A percentile compares a stretch with the other conserved stretches of the same genome.
Conservation (phyloP, 2,113 vertebrate species). For the Osmerus mordax region DNA sequence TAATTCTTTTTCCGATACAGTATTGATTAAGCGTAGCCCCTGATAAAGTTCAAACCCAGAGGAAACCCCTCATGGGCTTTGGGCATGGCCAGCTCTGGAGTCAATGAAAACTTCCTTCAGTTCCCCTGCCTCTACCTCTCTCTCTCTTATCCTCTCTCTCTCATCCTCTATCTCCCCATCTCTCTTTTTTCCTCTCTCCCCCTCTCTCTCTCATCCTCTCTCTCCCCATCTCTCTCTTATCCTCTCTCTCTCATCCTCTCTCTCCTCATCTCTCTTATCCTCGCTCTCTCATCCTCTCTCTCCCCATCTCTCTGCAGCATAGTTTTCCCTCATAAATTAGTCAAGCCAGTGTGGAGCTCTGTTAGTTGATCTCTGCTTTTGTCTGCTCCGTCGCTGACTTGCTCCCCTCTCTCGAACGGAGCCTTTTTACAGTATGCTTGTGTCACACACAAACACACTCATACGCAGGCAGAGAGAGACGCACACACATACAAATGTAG, state of each 20-base stretch:
- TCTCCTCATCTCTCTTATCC: slow-evolving; percentile 75
- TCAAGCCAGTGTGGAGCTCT: slow-evolving; percentile 85
- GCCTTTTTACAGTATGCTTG: slow-evolving; percentile 70
- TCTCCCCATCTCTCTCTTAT: slow-evolving; percentile 60
- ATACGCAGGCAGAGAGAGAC: background rate
- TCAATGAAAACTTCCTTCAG: slow-evolving; percentile 97
- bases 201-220: background rate
- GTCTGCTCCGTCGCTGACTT: slow-evolving; percentile 83
- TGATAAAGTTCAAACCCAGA: slow-evolving; percentile 99
- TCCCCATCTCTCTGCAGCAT: slow-evolving; percentile 80
- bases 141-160: slow-evolving; percentile 75
- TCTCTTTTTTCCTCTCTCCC: background rate
- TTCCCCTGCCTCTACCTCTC: slow-evolving; percentile 81
- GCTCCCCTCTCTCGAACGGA: slow-evolving; percentile 79
- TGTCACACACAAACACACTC: slow-evolving; percentile 51
- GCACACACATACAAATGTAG: slow-evolving; percentile 58
- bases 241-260: slow-evolving; percentile 69
- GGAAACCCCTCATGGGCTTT: slow-evolving; percentile 82
- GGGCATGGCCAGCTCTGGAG: slow-evolving; percentile 81
- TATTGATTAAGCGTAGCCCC: slow-evolving; percentile 99
- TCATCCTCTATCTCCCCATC: slow-evolving; percentile 52
- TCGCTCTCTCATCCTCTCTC: slow-evolving; percentile 64
- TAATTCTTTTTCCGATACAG: slow-evolving; percentile 99
- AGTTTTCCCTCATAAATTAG: slow-evolving; percentile 98
- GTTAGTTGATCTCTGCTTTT: slow-evolving; percentile 85